These are phyloP conservation scores for Embidobia sp. DNA, from an alignment of 2,888 invertebrate species.

Conservation along the genomic window DNA sequence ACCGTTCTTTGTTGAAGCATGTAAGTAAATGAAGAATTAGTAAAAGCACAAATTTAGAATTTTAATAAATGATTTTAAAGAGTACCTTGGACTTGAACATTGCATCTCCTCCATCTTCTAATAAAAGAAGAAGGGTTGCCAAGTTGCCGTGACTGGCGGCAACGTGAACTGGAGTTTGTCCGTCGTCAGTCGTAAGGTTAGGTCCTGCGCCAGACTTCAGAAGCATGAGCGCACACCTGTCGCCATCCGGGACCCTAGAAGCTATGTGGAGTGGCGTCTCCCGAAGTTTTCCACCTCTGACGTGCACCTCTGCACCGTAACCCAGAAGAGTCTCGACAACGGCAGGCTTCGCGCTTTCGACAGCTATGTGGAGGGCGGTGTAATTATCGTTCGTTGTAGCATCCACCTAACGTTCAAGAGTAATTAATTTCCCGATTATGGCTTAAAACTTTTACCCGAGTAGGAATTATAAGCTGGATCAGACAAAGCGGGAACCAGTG, in stretches of 20 bases:
- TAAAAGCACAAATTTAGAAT: too few relatives aligned
- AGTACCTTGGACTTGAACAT: constrained; percentile 93
- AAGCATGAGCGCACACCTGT: constrained; percentile 97
- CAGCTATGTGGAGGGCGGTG: constrained; percentile 98
- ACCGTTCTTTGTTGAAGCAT: constrained; percentile 85
- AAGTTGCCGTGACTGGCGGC: constrained; percentile 96
- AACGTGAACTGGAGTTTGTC: constrained; percentile 98
- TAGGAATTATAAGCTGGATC: constrained; percentile 49
- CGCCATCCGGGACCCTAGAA: constrained; percentile 95
- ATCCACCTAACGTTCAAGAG: constrained; percentile 72
- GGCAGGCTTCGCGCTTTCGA: constrained; percentile 95
- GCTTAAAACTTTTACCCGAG: constrained; percentile 19
- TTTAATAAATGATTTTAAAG: too few relatives aligned
- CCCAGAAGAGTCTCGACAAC: constrained; percentile 98
- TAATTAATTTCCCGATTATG: neutral
- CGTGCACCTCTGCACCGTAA: constrained; percentile 98
- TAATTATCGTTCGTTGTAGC: constrained; percentile 89
- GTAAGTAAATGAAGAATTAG: too few relatives aligned
- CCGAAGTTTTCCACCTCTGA: constrained; percentile 92
- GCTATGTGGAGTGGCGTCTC: constrained; percentile 99
- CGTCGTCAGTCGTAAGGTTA: constrained; percentile 96
- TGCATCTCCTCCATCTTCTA: constrained; percentile 98
- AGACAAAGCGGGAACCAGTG: constrained; percentile 47
- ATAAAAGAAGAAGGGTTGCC: constrained; percentile 90
- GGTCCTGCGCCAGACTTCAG: constrained; percentile 98